Percentiles rank a stretch among this genome's conserved stretches.
Evolutionary conservation across 1,140 invertebrate species (phyloP).

Genomic region (Dolichoris vasculosae): DNA sequence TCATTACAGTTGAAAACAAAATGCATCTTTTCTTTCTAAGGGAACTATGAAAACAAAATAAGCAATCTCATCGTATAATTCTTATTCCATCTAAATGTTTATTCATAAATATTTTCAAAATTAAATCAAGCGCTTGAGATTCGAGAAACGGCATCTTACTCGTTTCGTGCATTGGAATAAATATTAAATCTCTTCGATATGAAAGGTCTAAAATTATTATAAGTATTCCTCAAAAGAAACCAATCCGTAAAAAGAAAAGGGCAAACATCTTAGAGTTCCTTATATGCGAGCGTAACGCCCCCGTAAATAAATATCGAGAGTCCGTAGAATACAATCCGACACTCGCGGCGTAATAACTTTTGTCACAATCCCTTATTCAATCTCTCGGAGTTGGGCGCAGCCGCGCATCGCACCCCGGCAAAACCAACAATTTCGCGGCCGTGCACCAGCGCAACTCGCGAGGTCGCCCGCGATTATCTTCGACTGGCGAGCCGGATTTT

Average conservation of each 20-base stretch:
- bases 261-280: not conserved
- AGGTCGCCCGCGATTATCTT: slow-evolving; percentile 42
- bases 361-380: slow-evolving; percentile 55
- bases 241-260: slow-evolving; percentile 3
- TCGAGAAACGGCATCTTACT: not conserved
- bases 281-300: slow-evolving; percentile 33
- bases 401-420: not conserved
- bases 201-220: slow-evolving; percentile 4
- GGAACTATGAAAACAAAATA: too few relatives aligned
- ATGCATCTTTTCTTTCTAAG: too few relatives aligned
- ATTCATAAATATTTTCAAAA: not conserved
- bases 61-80: too few relatives aligned
- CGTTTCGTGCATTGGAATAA: not conserved
- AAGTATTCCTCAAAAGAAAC: slow-evolving; percentile 19
- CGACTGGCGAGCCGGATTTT: not conserved
- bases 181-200: not conserved
- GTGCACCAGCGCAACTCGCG: slow-evolving; percentile 13
- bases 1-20: too few relatives aligned
- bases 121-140: not conserved
- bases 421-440: slow-evolving; percentile 51
- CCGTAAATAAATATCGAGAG: slow-evolving; percentile 49
- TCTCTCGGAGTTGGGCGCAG: slow-evolving; percentile 13
- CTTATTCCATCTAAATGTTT: not conserved
- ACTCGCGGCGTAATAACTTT: slow-evolving; percentile 50
- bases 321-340: slow-evolving; percentile 16